Evolutionary conservation across 2,797 vertebrate species (phyloP), one percentile per base, ranked within the genome.

Genomic region (Centroberyx gerrardi): DNA sequence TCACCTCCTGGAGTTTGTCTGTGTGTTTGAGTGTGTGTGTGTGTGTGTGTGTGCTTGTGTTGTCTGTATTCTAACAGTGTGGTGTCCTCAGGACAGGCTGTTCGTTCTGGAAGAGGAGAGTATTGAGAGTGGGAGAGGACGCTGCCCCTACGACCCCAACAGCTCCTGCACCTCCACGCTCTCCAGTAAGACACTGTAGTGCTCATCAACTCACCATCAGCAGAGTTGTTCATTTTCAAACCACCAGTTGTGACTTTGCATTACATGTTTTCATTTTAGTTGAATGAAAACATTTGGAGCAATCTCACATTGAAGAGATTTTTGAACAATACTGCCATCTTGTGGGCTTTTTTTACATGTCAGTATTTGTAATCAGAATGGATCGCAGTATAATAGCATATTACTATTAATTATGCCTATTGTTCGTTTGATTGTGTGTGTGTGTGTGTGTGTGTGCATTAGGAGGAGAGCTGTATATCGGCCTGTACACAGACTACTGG

Each of bases 401-500:
- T 42, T 64, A n/a, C 53, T 48, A 8, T 29, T 56, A 13, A 54
- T 12, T 38, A 2, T 53, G 52, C 5, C 8, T 14, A n/a, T 44
- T 58, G 13, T 51, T 8, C 33, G 27, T 31, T 6, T 58, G 27
- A 52, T 46, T 74, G 29, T 58, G 48, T 49, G 22, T 61, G 29
- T 62, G 46, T 64, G 46, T 29, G 62, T 51, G 46, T 64, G 33
- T 69, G 44, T 63, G 1, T 68, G 10, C 2, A 55, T 70, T 74
- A 99, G 98, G 96, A 80, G 96, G 95, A 27, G 96, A 98, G 66
- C 91, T 99, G 64, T 99, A 97, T 55, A 84, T 97, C 4, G 97
- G 97, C 7, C 94, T 99, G 38, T 98, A 97, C 88, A 98, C 95
- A 0, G 97, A 99, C 90, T 99, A 98, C 91, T 99, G 97, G 97